Conservation (phyloP, 2,113 vertebrate genomes). For the Brienomyrus brachyistius region DNA sequence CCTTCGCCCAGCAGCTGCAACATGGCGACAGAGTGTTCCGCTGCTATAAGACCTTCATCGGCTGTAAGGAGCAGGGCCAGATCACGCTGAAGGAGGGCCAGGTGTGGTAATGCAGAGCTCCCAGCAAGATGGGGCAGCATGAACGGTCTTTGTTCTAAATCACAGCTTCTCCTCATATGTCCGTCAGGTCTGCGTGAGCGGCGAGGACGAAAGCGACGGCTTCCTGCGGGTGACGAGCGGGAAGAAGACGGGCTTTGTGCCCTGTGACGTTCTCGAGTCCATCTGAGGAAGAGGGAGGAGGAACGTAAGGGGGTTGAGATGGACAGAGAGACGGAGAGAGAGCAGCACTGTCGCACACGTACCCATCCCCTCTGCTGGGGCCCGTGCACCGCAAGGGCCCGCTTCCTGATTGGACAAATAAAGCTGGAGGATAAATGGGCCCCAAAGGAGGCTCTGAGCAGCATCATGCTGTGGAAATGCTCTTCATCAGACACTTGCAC, state of each 20-base stretch:
- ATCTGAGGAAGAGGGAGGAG: slow-evolving; percentile 63
- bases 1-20: slow-evolving; percentile 80
- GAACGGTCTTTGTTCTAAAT: neutral
- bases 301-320: no score
- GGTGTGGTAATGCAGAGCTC: slow-evolving; percentile 48
- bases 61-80: slow-evolving; percentile 90
- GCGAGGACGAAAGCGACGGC: slow-evolving; percentile 74
- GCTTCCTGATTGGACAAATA: neutral
- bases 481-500: neutral
- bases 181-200: slow-evolving; percentile 81
- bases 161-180: slow-evolving; percentile 28
- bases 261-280: slow-evolving; percentile 79
- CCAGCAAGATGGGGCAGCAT: neutral
- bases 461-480: neutral
- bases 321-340: neutral
- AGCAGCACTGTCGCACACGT: neutral
- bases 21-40: slow-evolving; percentile 78
- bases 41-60: slow-evolving; percentile 82
- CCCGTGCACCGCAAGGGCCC: neutral
- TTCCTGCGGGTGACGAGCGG: slow-evolving; percentile 87
- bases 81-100: slow-evolving; percentile 93
- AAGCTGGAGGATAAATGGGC: neutral
- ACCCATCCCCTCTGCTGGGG: neutral
- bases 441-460: neutral
- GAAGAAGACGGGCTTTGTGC: slow-evolving; percentile 88